Conservation (phyloP, 2,113 vertebrate genomes). For the Meles meles region DNA sequence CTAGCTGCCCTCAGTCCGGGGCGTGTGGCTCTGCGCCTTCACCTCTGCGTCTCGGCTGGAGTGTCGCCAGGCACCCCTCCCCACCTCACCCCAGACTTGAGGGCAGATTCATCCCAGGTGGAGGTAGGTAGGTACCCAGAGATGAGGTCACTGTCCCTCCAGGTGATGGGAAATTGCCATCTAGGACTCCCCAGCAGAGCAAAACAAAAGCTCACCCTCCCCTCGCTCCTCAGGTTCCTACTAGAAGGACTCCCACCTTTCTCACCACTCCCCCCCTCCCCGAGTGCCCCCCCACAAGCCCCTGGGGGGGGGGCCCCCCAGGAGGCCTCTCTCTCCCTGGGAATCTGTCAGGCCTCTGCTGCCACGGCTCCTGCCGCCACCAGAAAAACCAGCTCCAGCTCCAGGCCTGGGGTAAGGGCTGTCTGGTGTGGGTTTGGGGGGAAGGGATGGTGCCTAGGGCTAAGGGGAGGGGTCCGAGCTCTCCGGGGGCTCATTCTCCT, state of each 20-base stretch:
- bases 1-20: neutral
- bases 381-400: conserved; percentile 68
- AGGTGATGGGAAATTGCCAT: conserved; percentile 43
- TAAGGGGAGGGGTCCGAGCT: conserved; percentile 37
- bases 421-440: conserved; percentile 53
- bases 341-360: conserved; percentile 39
- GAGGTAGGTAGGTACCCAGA: conserved; percentile 34
- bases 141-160: conserved; percentile 55
- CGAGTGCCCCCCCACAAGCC: neutral
- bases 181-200: neutral
- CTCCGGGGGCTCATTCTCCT: conserved; percentile 33
- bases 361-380: conserved; percentile 26
- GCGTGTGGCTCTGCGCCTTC: neutral
- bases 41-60: neutral
- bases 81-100: neutral
- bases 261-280: neutral
- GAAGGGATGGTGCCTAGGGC: neutral
- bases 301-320: conserved; percentile 37
- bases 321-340: conserved; percentile 64
- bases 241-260: neutral
- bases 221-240: conserved; percentile 2
- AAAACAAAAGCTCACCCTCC: conserved; percentile 2
- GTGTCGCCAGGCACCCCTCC: neutral
- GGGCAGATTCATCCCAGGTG: conserved; percentile 44
- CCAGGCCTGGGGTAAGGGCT: conserved; percentile 34